Evolutionary conservation across 2,113 vertebrate genomes (phyloP), one percentile per base, ranked within the genome.

Genomic region (Platysteira castanea): DNA sequence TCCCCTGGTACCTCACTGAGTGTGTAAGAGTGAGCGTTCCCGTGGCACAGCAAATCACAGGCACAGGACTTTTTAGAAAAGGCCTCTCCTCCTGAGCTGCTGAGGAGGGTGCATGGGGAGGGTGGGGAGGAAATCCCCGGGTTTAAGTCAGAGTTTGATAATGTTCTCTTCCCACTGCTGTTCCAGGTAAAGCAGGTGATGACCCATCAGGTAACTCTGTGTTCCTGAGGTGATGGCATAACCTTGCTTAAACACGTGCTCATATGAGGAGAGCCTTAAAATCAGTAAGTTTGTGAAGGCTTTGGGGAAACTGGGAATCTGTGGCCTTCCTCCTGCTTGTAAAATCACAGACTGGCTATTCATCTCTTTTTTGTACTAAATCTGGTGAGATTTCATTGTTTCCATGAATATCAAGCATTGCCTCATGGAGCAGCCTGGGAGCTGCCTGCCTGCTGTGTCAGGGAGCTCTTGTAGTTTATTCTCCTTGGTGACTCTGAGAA

Each of bases 21-120:
- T 11, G 44, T 15, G 6, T 22, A 14, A 21, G 46, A 26, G 35
- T 28, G 56, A n/a, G 28, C 7, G 11, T 7, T 11, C 23, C 73
- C 11, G 27, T 0, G 35, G 41, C 4, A n/a, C 0, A 0, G 57
- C 12, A 63, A 69, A 31, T 23, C 39, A 11, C 39, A 37, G 57
- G n/a, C 28, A 67, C 8, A 9, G 69, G 42, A 33, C 2, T 3
- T 46, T 47, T 15, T 4, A 31, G 33, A 28, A 61, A 44, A 47
- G 24, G 7, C 19, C 1, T 74, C 59, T 80, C 21, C 50, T 59
- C 71, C 57, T 52, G 59, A 59, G 64, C 42, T 69, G 52, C 56
- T 31, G 60, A 41, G 59, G n/a, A 44, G 21, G 17, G 39, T 11
- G 14, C 50, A 12, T 2, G 9, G 69, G 74, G 46, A 85, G 50